A percentile compares a stretch with the other conserved stretches of the same genome.
phyloP scores from a whole-genome alignment of 1,140 invertebrate genomes.

The Cydia amplana region DNA sequence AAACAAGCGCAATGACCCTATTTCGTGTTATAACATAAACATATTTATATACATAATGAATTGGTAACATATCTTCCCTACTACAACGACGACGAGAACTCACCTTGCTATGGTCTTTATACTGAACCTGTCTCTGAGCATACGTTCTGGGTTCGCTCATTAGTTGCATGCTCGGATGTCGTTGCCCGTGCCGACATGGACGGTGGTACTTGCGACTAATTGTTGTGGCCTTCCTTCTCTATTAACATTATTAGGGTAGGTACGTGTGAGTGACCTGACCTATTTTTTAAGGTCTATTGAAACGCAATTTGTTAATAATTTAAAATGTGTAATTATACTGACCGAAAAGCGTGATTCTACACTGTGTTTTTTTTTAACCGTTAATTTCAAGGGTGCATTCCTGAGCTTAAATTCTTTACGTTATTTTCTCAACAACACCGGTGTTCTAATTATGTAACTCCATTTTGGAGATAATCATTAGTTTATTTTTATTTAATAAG shows the following conservation, averaged over 20 bases:
- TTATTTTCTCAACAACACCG: no score
- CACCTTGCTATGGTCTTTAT: background rate
- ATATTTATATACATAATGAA: no score
- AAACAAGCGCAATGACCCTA: no score
- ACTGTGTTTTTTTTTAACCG: no score
- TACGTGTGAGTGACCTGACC: background rate
- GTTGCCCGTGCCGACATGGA: slow-evolving; percentile 8
- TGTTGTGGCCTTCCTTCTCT: slow-evolving; percentile 12
- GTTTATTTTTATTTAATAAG: no score
- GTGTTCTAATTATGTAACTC: no score
- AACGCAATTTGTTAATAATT: background rate
- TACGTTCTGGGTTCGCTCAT: slow-evolving; percentile 12
- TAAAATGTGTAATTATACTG: background rate
- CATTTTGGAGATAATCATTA: no score
- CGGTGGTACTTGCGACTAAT: slow-evolving; percentile 13
- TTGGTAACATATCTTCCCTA: no score
- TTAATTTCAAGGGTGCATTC: no score
- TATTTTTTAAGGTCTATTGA: background rate
- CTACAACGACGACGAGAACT: no score
- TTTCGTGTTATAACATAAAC: no score
- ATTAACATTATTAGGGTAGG: slow-evolving; percentile 2
- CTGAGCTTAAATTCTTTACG: no score
- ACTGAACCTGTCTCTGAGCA: background rate
- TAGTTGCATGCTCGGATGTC: slow-evolving; percentile 20
- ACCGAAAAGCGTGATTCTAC: background rate